Percentiles rank a stretch among this genome's conserved stretches.
phyloP scores from a whole-genome alignment of 2,888 invertebrate species.

The Selenia dentaria region DNA sequence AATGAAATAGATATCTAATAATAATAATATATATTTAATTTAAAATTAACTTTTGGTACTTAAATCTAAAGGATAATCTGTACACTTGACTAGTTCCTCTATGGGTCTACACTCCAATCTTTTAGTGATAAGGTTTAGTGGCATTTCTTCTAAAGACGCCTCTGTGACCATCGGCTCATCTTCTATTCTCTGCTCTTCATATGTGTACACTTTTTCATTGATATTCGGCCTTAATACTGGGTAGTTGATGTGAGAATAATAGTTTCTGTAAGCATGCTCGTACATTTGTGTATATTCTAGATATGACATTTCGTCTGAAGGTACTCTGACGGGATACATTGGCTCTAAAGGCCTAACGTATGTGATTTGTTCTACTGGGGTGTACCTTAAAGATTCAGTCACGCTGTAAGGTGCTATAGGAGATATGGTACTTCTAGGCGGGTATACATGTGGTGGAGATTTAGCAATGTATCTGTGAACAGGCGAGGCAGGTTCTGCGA shows the following conservation, averaged over 20 bases:
- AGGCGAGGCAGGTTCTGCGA: conserved; percentile 8
- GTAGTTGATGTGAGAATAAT: conserved; percentile 62
- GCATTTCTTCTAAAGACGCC: conserved; percentile 55
- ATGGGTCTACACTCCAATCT: conserved; percentile 63
- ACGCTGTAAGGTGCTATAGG: conserved; percentile 50
- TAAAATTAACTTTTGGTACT: conserved; percentile 79
- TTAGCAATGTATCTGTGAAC: conserved; percentile 5
- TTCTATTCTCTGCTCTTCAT: conserved; percentile 51
- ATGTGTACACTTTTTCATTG: conserved; percentile 59
- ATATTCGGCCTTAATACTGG: conserved; percentile 57
- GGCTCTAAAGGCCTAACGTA: conserved; percentile 59
- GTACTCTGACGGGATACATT: conserved; percentile 64
- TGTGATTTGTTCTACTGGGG: conserved; percentile 52
- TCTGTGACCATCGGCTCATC: conserved; percentile 44
- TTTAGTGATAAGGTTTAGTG: conserved; percentile 71
- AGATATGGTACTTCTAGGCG: conserved; percentile 46
- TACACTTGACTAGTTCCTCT: conserved; percentile 66
- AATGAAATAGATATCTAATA: not conserved
- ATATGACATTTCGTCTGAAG: conserved; percentile 70
- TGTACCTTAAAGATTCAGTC: conserved; percentile 43
- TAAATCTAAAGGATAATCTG: conserved; percentile 86
- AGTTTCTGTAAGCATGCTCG: conserved; percentile 70
- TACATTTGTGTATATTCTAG: conserved; percentile 75
- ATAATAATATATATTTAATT: conserved; percentile 36
- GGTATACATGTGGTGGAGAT: conserved; percentile 34